Evolutionary conservation across 2,888 invertebrate species (phyloP).

Genomic region (Luperina nickerlii): DNA sequence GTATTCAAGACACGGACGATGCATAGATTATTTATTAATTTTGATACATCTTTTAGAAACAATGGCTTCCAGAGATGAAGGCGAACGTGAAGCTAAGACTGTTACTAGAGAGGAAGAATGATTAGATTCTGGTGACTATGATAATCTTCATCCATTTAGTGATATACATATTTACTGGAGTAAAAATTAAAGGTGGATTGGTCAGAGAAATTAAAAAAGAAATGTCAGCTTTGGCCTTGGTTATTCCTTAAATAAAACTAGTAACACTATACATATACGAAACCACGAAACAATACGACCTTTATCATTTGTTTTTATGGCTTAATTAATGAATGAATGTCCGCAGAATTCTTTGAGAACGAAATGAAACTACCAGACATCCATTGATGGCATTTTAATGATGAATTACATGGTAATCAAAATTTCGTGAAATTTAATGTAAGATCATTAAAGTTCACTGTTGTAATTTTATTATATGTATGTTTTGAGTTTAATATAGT

Average conservation of each 20-base stretch:
- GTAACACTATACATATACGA: conserved; percentile 7
- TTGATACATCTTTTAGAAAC: conserved; percentile 48
- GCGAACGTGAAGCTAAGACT: conserved; percentile 19
- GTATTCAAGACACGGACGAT: conserved; percentile 63
- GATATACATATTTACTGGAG: neutral
- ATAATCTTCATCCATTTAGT: neutral
- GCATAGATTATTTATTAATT: conserved; percentile 63
- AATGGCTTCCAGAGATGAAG: conserved; percentile 48
- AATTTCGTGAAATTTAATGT: conserved; percentile 54
- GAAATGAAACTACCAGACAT: conserved; percentile 36
- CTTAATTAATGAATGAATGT: conserved; percentile 64
- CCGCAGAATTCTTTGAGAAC: conserved; percentile 49
- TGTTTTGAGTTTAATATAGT: conserved; percentile 36
- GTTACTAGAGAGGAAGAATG: neutral
- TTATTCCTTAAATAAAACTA: conserved; percentile 8
- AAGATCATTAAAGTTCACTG: too few relatives aligned
- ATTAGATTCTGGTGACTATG: neutral
- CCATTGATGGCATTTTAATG: conserved; percentile 60
- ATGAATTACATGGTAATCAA: conserved; percentile 51
- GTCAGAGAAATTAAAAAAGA: conserved; percentile 13
- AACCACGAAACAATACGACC: conserved; percentile 49
- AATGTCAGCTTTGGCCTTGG: conserved; percentile 30
- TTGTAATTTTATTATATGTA: conserved; percentile 33
- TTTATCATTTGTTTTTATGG: conserved; percentile 45
- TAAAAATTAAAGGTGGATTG: neutral